phyloP scores from a whole-genome alignment of 2,113 vertebrate genomes.

The Pimephales promelas region DNA sequence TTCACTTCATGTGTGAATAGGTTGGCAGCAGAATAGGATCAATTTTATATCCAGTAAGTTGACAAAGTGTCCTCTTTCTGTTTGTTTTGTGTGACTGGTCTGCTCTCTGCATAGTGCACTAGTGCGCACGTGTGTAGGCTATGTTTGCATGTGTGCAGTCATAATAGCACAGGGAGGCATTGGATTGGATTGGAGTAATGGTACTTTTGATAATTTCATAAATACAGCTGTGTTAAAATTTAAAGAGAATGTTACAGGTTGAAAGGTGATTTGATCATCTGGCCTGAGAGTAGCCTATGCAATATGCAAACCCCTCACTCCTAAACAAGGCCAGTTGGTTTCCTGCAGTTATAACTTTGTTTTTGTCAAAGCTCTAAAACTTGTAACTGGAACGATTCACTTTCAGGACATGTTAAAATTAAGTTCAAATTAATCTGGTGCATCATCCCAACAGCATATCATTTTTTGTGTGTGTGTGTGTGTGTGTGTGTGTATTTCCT shows the following conservation, averaged over 20 bases:
- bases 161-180: conserved; percentile 55
- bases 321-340: background rate
- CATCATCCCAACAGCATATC: background rate
- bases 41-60: background rate
- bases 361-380: background rate
- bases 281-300: background rate
- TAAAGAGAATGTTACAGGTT: background rate
- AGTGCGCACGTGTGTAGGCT: no score
- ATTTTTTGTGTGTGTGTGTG: no score
- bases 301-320: background rate
- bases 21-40: background rate
- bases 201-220: background rate
- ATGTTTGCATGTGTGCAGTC: conserved; percentile 33
- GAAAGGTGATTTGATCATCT: background rate
- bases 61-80: background rate
- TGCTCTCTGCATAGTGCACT: conserved; percentile 28
- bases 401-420: background rate
- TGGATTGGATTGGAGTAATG: background rate
- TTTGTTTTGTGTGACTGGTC: background rate
- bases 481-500: no score
- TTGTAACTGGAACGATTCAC: no score
- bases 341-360: background rate
- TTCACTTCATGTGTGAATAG: background rate
- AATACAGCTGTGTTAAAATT: background rate
- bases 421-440: background rate